These are phyloP conservation scores for Leptinotarsa defecta DNA, from an alignment of 1,140 invertebrate genomes.

Conservation along the genomic window DNA sequence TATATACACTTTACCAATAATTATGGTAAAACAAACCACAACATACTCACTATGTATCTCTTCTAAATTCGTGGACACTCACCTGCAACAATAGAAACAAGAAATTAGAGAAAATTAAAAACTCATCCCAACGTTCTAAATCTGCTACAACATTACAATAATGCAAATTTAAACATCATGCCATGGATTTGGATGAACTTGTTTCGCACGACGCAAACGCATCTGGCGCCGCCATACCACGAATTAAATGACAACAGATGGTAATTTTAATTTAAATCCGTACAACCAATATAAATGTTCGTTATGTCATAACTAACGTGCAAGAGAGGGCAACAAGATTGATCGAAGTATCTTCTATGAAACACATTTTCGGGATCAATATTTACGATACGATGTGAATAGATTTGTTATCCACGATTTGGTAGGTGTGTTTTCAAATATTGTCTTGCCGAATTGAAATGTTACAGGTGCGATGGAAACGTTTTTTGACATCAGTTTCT, in stretches of 20 bases:
- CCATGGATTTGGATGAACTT: slow-evolving; percentile 5
- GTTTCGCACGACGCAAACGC: neutral
- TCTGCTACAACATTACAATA: slow-evolving; percentile 14
- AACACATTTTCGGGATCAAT: neutral
- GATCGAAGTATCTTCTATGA: neutral
- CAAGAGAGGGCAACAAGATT: slow-evolving; percentile 1
- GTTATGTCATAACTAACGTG: neutral
- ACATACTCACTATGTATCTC: neutral
- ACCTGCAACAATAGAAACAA: slow-evolving; percentile 19
- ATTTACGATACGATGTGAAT: neutral
- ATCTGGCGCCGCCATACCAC: slow-evolving; percentile 13
- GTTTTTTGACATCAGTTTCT: too few relatives aligned
- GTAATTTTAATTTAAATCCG: slow-evolving; percentile 15
- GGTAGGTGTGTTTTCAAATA: too few relatives aligned
- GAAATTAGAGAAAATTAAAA: slow-evolving; percentile 8
- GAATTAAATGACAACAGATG: slow-evolving; percentile 23
- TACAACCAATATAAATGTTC: slow-evolving; percentile 15
- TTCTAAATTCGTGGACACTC: neutral
- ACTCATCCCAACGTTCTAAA: neutral
- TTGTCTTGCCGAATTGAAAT: too few relatives aligned
- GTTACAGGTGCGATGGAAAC: too few relatives aligned
- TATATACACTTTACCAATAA: too few relatives aligned
- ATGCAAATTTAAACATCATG: slow-evolving; percentile 16
- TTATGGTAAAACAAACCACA: neutral
- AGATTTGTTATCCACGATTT: too few relatives aligned